Evolutionary conservation across 2,797 vertebrate species (phyloP), one percentile per base, ranked within the genome.

Genomic region (Sylvilagus floridanus): DNA sequence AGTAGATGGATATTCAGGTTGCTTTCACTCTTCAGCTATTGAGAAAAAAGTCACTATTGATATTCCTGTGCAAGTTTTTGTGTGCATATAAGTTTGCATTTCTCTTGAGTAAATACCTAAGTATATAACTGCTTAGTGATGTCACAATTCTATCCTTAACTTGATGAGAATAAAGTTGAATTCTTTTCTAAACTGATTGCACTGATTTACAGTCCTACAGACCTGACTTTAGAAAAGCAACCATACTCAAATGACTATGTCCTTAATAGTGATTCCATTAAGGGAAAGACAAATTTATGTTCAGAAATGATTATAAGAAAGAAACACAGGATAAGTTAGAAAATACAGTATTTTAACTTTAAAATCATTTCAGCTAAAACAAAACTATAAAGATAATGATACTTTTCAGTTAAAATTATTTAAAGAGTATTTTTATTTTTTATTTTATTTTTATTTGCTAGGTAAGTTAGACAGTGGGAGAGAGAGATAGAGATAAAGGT

Each of bases 321-420:
- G 30, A 73, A 47, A 75, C 12, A 50, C 10, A 85, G 1, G 47
- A 85, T 8, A 93, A 93, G 6, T 85, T 88, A 82, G 63, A 76
- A 76, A 82, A 78, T 37, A 75, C 24, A 75, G 42, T 77, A 78
- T 0, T 13, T 82, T 73, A 73, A 68, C 7, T 8, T 79, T 7
- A 77, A 90, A 84, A 50, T 73, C 2, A 85, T 26, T 92, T 88
- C 78, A 88, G 77, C 1, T 87, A 54, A 87, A 83, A 42, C 24
- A 42, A 78, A 72, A 86, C n/a, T 26, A 13, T 63, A 77, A 71
- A 86, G 88, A 26, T 13, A 88, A 62, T 60, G 12, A 54, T 9
- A 57, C 30, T 84, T 82, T 79, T 85, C 26, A 66, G 42, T 47
- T 47, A 47, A 47, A 47, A 47, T 47, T 22, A 79, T 26, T 26